Base-by-base conservation (phyloP, 2,888 invertebrate genomes). In the Podotricha telesiphe region DNA sequence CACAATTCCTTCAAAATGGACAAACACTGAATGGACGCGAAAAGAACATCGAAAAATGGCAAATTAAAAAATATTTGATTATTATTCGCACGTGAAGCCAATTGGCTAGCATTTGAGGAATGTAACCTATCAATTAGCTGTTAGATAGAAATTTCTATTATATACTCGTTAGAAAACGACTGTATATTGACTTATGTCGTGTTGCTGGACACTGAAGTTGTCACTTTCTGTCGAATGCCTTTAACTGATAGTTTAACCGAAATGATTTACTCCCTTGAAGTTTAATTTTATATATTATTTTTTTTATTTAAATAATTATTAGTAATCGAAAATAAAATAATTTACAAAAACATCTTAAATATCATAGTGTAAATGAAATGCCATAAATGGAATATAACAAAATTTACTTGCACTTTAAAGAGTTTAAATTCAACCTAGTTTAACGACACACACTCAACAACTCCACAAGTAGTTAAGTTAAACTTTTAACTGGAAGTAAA, bases 111-210 rank as follows among this genome's bases (percentile, higher is more conserved):
- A 55, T 37, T 55, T 55, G 34, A 55, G 34, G 55, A 55, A 55
- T 55, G 55, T 11, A 55, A 55, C 34, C 1, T 55, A 55, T 55
- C 55, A 55, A 55, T 55, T 55, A 55, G 55, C 34, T 17, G 55
- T 37, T 55, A 55, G 11, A 37, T 55, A 37, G 55, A 55, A 55
- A 37, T 55, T 55, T 55, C 55, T 55, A 55, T 55, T 37, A 55
- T 37, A 37, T 55, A 55, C 55, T 55, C 55, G 55, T 55, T 55
- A 55, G 55, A 55, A 55, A 55, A 34, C 55, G 17, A 19, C 47
- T 47, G 47, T 47, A 8, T 47, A 47, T 47, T 17, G 17, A 47
- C 34, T 37, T 11, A 34, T 17, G 55, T 34, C 17, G 17, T 19
- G 17, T 13, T 37, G 11, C 17, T 17, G 17, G 34, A 37, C 17